phyloP scores from a whole-genome alignment of 2,888 invertebrate genomes.

The Notodonta dromedarius region DNA sequence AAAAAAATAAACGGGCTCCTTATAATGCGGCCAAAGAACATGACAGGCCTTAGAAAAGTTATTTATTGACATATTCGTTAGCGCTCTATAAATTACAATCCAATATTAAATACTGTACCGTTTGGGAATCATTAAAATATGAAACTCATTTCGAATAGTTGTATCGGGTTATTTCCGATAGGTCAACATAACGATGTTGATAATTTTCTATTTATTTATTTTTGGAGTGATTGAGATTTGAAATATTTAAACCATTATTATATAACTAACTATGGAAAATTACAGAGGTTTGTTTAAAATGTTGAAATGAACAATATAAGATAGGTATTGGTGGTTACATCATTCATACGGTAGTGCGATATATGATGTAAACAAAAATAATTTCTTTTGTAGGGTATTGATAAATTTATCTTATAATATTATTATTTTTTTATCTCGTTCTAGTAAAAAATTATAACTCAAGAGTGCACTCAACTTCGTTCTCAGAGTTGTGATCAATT shows the following conservation, averaged over 20 bases:
- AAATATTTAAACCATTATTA: neutral
- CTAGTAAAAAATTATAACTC: too few relatives aligned
- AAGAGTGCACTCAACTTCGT: too few relatives aligned
- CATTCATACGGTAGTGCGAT: too few relatives aligned
- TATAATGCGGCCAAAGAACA: conserved; percentile 31
- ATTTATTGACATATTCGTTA: conserved; percentile 72
- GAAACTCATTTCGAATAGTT: conserved; percentile 40
- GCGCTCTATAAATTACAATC: conserved; percentile 58
- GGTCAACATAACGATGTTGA: neutral
- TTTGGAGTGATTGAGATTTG: neutral
- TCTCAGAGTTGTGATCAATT: too few relatives aligned
- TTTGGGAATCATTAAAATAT: conserved; percentile 46
- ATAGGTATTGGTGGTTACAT: too few relatives aligned
- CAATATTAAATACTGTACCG: conserved; percentile 42
- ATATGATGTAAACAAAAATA: too few relatives aligned
- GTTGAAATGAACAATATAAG: too few relatives aligned
- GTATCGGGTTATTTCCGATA: conserved; percentile 3
- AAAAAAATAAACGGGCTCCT: neutral
- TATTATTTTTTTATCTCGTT: too few relatives aligned
- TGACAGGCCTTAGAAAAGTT: conserved; percentile 46
- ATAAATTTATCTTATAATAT: too few relatives aligned
- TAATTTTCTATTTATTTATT: neutral
- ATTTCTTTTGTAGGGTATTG: too few relatives aligned
- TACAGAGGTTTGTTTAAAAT: too few relatives aligned
- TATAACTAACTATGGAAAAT: too few relatives aligned